These are phyloP conservation scores for Chionodraco myersi DNA, from an alignment of 2,113 vertebrate genomes.

Conservation along the genomic window DNA sequence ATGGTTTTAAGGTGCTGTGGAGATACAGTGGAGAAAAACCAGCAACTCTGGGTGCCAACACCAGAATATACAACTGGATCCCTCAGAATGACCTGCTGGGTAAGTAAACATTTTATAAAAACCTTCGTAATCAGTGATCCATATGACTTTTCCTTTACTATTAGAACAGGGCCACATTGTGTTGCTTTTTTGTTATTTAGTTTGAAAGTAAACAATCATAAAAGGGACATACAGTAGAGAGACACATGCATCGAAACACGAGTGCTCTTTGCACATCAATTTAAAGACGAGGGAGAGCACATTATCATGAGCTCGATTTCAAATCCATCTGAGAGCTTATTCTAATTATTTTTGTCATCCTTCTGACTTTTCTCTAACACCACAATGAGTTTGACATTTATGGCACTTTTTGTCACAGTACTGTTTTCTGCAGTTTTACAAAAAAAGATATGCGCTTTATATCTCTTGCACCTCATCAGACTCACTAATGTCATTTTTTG, in stretches of 20 bases:
- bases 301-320: neutral
- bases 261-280: neutral
- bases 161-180: neutral
- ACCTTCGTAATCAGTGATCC: neutral
- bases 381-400: too few relatives aligned
- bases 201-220: neutral
- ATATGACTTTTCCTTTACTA: neutral
- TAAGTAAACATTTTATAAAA: constrained; percentile 57
- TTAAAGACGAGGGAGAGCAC: neutral
- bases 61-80: constrained; percentile 87
- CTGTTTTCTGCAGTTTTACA: too few relatives aligned
- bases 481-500: too few relatives aligned
- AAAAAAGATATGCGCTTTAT: too few relatives aligned
- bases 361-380: too few relatives aligned
- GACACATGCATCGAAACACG: neutral
- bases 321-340: too few relatives aligned
- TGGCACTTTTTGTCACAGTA: too few relatives aligned
- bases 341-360: too few relatives aligned
- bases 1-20: constrained; percentile 87
- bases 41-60: constrained; percentile 86
- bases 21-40: constrained; percentile 87
- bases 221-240: neutral
- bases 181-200: neutral
- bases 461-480: too few relatives aligned
- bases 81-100: constrained; percentile 92